Conservation (phyloP, 2,113 vertebrate species). For the Semicossyphus pulcher region DNA sequence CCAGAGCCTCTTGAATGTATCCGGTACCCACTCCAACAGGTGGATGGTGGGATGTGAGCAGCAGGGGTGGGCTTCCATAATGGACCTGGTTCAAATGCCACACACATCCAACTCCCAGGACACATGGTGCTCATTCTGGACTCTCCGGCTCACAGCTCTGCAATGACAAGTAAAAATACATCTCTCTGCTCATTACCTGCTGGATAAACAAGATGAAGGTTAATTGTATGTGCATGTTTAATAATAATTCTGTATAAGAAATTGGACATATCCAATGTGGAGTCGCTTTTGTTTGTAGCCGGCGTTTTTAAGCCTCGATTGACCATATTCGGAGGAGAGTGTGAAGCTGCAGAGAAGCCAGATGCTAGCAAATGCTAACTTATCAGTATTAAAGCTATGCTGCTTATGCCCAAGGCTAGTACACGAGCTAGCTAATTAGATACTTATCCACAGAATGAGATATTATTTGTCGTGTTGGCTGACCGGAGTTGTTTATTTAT, state of each 20-base stretch:
- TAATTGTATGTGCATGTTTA: too few species aligned
- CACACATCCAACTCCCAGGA: slow-evolving; percentile 33
- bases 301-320: neutral
- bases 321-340: neutral
- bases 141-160: slow-evolving; percentile 8
- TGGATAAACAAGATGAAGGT: too few species aligned
- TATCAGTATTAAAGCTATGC: neutral
- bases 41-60: slow-evolving; percentile 42
- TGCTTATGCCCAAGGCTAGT: neutral
- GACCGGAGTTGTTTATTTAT: neutral
- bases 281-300: too few species aligned
- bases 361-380: neutral
- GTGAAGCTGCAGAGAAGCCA: neutral
- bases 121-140: neutral
- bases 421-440: neutral
- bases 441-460: neutral
- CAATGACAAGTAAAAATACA: neutral
- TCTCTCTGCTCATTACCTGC: neutral
- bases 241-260: too few species aligned
- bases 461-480: neutral
- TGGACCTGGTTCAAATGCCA: slow-evolving; percentile 46
- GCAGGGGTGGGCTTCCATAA: slow-evolving; percentile 31
- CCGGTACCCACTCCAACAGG: slow-evolving; percentile 40
- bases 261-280: too few species aligned
- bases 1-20: slow-evolving; percentile 41